phyloP scores from a whole-genome alignment of 2,888 invertebrate genomes.

The Drosophila macrospina region DNA sequence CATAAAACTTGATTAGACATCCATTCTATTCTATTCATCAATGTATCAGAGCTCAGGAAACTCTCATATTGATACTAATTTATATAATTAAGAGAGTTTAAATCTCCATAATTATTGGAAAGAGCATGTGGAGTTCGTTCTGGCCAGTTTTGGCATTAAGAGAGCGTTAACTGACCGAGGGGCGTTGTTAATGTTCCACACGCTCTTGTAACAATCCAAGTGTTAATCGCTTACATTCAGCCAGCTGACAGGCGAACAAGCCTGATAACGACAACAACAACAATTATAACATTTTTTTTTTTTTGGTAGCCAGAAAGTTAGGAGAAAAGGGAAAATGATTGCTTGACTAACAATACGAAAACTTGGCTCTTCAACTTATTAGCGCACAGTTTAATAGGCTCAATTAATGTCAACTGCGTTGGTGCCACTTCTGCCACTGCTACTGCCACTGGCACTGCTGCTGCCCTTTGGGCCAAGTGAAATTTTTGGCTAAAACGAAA shows the following conservation, averaged over 20 bases:
- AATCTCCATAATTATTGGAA: background rate
- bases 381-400: constrained; percentile 70
- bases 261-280: constrained; percentile 46
- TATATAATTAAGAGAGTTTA: constrained; percentile 24
- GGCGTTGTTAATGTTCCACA: constrained; percentile 53
- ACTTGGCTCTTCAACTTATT: constrained; percentile 70
- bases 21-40: constrained; percentile 11
- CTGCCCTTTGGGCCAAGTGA: constrained; percentile 60
- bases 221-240: constrained; percentile 71
- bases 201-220: constrained; percentile 60
- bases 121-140: constrained; percentile 36
- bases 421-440: too few species aligned
- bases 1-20: constrained; percentile 23
- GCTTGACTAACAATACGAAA: constrained; percentile 49
- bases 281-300: constrained; percentile 7
- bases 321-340: constrained; percentile 8
- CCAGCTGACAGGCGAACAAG: constrained; percentile 67
- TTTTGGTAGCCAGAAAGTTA: constrained; percentile 17
- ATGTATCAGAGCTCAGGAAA: background rate
- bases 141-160: background rate
- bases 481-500: constrained; percentile 46
- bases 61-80: constrained; percentile 17
- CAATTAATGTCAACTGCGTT: constrained; percentile 77
- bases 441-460: background rate
- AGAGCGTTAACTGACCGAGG: constrained; percentile 4